Conservation (phyloP, 2,888 invertebrate species). For the Beris morrisii region DNA sequence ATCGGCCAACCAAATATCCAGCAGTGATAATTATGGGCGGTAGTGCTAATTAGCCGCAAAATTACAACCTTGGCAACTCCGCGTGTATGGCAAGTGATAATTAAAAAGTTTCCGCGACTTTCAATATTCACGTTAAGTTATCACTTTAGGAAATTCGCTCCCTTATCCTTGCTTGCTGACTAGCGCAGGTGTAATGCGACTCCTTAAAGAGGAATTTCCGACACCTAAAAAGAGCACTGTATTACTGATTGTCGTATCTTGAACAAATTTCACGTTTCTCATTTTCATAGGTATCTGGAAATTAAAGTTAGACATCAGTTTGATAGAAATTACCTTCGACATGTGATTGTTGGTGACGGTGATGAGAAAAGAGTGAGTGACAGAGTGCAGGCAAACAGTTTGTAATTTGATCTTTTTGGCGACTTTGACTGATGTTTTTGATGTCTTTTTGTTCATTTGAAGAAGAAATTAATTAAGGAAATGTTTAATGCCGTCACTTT, state of each 20-base stretch:
- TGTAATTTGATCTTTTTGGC: conserved; percentile 17
- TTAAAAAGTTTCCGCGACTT: too few relatives aligned
- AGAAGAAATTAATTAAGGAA: not conserved
- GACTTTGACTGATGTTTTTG: conserved; percentile 14
- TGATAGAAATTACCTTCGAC: conserved; percentile 5
- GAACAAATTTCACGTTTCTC: too few relatives aligned
- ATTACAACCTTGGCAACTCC: not conserved
- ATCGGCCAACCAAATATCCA: conserved; percentile 29
- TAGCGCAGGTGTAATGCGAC: too few relatives aligned
- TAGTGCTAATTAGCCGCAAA: conserved; percentile 29
- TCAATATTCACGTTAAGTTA: too few relatives aligned
- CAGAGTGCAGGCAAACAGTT: not conserved
- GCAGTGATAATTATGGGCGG: conserved; percentile 33
- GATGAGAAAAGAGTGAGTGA: not conserved
- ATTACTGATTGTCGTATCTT: too few relatives aligned
- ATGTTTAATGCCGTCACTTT: too few relatives aligned
- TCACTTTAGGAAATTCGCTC: too few relatives aligned
- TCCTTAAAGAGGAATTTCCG: too few relatives aligned
- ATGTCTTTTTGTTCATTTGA: not conserved
- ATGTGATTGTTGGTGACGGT: conserved; percentile 1
- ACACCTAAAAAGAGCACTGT: too few relatives aligned
- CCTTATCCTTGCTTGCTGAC: too few relatives aligned
- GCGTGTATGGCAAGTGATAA: too few relatives aligned
- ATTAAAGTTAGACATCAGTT: not conserved
- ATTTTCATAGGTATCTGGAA: too few relatives aligned